Evolutionary conservation across 2,113 vertebrate species (phyloP).

Genomic region (Gasterosteus nipponicus): DNA sequence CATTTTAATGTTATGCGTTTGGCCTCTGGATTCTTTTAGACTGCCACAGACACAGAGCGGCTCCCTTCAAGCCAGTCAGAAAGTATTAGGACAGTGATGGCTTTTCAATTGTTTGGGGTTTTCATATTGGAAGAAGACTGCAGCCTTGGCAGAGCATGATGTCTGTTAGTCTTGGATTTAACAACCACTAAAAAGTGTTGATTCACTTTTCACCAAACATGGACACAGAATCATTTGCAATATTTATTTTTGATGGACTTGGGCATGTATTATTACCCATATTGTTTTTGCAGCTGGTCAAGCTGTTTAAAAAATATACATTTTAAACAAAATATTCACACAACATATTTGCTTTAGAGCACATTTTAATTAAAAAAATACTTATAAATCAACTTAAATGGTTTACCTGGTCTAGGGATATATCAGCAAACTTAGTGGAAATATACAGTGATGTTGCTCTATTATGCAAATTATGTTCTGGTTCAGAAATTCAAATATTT

Average conservation of each 20-base stretch:
- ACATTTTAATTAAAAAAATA: not conserved
- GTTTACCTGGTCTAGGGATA: not conserved
- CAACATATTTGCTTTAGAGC: not conserved
- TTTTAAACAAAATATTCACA: not conserved
- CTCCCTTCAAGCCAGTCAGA: not conserved
- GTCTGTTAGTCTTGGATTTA: not conserved
- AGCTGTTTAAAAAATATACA: not conserved
- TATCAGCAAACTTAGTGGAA: not conserved
- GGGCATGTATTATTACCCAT: not conserved
- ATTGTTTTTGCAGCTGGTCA: not conserved
- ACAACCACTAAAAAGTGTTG: not conserved
- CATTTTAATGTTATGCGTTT: not conserved
- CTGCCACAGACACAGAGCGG: not conserved
- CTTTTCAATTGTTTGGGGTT: not conserved
- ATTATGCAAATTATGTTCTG: not conserved
- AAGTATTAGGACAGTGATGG: not conserved
- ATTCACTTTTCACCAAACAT: not conserved
- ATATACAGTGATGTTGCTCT: not conserved
- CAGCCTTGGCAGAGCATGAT: not conserved
- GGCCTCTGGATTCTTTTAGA: not conserved
- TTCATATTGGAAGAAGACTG: not conserved
- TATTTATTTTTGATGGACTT: too few species aligned
- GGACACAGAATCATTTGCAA: not conserved
- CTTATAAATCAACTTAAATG: not conserved
- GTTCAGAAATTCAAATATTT: constrained; percentile 7